Base-by-base conservation (phyloP, 2,797 vertebrate species). In the Harpagifer antarcticus region DNA sequence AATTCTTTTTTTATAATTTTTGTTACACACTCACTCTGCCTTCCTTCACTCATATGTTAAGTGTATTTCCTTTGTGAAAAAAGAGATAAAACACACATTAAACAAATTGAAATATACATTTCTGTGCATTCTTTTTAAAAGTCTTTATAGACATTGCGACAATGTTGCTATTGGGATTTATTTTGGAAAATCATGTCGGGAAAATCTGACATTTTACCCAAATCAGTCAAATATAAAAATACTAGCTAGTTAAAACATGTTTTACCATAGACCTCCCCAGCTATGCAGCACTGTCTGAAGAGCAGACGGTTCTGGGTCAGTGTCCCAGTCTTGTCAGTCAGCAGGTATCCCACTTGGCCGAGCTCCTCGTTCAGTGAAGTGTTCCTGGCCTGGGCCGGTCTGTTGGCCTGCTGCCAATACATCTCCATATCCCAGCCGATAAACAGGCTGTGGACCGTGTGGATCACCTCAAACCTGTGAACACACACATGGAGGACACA, bases 291-390 rank as follows among this genome's bases (percentile, higher is more conserved):
- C 50, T 98, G 97, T 81, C 95, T 96, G 93, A 99, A 96, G 54
- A 95, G 94, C 91, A 99, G 95, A 20, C 89, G 42, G 78, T 99
- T 99, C 89, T 98, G 96, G 0, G 98, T 99, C 50, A 99, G 93
- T 0, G 97, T 99, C 64, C 98, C 98, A 0, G 98, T 99, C 93
- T 99, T 99, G 94, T 99, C 98, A 0, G 96, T 98, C 89, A 99
- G 96, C 82, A 99, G 69, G 58, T 96, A 96, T 20, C 95, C 94
- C 47, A 99, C 94, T 93, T 99, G 98, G 59, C 98, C 98, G 1
- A 99, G 94, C 82, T 97, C 96, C 85, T 99, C 97, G 0, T 79
- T 97, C 60, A 99, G 95, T 53, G 95, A 96, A 50, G 96, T 97
- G 79, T 94, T 97, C 14, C 96, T 95, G 66, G 96, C 97, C 49